Base-by-base conservation (phyloP, 2,113 vertebrate species). In the Crotalus horridus region DNA sequence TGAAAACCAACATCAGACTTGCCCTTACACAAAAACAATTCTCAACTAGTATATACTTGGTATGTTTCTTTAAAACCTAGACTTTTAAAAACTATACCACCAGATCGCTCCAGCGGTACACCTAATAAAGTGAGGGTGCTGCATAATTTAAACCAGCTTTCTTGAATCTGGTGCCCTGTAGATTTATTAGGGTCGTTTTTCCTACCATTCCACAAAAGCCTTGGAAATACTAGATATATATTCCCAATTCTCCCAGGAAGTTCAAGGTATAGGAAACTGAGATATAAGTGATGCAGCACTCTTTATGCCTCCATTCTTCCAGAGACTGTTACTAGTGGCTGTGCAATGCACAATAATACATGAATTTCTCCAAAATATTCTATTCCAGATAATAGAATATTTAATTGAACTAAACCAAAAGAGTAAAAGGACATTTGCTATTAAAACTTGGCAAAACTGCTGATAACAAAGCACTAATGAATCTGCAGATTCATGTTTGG, bases 401-500 rank as follows among this genome's bases (percentile, higher is more conserved):
- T 89, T 59, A 6, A 21, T 13, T 61, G 13, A 33, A 92, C 81
- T 89, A 90, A 87, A 94, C 95, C 81, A 89, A 91, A 85, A 94
- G n/a, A 95, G 90, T 87, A 88, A 90, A 81, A 53, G 93, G 48
- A 26, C 81, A 92, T 92, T 92, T 94, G 88, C 81, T 87, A 33
- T 51, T 90, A 87, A 23, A 46, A 87, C 39, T 89, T 81, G 39
- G 64, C 46, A 90, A 58, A 46, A 64, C 88, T 93, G 92, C 56
- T 87, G 90, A 91, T 93, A 91, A 92, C 33, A 64, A 93, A 56
- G 87, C 88, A 3, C 29, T 51, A 24, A 61, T 56, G 94, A 94
- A 24, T 94, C 54, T 87, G 74, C 85, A 91, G 91, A 91, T 94
- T 94, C 11, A 3, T 94, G 91, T 95, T 92, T 89, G 90, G 93